Conservation (phyloP, 37 sponge, comb jelly and placozoan species). For the Oscarella lobularis region DNA sequence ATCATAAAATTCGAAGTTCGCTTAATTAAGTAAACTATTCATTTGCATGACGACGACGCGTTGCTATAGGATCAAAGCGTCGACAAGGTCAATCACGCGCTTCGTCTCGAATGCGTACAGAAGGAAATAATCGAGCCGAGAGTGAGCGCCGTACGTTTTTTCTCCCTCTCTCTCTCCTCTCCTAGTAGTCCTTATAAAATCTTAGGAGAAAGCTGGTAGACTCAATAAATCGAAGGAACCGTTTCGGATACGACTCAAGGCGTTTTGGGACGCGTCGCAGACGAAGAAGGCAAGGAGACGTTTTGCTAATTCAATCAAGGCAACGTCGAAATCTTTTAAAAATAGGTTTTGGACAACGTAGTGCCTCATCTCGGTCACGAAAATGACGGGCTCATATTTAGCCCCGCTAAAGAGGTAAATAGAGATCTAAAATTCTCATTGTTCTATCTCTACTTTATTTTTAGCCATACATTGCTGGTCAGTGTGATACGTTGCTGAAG, state of each 20-base stretch:
- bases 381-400: conserved; percentile 84
- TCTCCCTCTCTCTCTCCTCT: no score
- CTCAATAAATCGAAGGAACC: conserved; percentile 67
- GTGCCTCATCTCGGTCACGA: conserved; percentile 66
- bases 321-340: not conserved
- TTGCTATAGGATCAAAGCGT: no score
- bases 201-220: conserved; percentile 1
- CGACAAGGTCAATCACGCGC: no score
- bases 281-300: conserved; percentile 13
- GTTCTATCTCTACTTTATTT: not conserved
- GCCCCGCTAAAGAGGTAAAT: conserved; percentile 56
- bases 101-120: conserved; percentile 41
- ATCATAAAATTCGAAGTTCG: conserved; percentile 67
- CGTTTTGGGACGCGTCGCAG: conserved; percentile 59
- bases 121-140: conserved; percentile 77
- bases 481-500: conserved; percentile 61
- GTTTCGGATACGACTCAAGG: conserved; percentile 65
- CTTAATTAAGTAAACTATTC: no score
- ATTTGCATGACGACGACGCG: no score
- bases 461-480: conserved; percentile 68
- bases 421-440: not conserved
- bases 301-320: not conserved
- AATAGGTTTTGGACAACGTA: conserved; percentile 59
- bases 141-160: conserved; percentile 49
- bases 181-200: not conserved